Base-by-base conservation (phyloP, 2,113 vertebrate genomes). In the Syngnathus floridae region DNA sequence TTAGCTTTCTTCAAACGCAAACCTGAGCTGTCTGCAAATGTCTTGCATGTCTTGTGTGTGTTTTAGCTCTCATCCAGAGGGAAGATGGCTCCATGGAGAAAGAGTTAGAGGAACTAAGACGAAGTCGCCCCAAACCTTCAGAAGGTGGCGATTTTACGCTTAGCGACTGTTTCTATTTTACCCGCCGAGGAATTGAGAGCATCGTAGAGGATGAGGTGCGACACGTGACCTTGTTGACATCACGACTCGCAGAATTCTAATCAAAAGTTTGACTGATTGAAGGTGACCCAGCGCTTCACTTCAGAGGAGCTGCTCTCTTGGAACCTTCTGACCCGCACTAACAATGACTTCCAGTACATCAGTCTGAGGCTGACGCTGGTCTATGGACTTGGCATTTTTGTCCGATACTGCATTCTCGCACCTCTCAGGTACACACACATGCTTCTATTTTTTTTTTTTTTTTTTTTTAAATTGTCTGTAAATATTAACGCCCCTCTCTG, bases 261-360 rank as follows among this genome's bases (percentile, higher is more conserved):
- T 31, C 0, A 1, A 2, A 56, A 0, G 13, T 9, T 40, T 73
- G 2, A 31, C 46, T 60, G 5, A 31, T 51, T 59, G 8, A 8
- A 89, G 88, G 95, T 99, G 67, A 98, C 96, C 1, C 94, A 97
- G 72, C 87, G 96, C 43, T 99, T 99, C 83, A 91, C 90, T 1
- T 98, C 97, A 0, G 95, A 99, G 80, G 97, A 99, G 83, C 87
- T 99, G 35, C 90, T 93, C 49, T 97, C 94, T 60, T 99, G 97
- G 96, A 99, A 99, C 80, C 92, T 99, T 55, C 93, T 99, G 65
- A 98, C 97, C 0, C 93, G 96, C 76, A 96, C 95, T 73, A 98
- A 97, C 66, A 82, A 91, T 65, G 91, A 98, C 78, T 99, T 99
- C 81, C 93, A 94, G 31, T 96, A 96, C 73, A 90, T 99, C 87